phyloP scores from a whole-genome alignment of 2,888 invertebrate genomes.

The Halictus quadricinctus region DNA sequence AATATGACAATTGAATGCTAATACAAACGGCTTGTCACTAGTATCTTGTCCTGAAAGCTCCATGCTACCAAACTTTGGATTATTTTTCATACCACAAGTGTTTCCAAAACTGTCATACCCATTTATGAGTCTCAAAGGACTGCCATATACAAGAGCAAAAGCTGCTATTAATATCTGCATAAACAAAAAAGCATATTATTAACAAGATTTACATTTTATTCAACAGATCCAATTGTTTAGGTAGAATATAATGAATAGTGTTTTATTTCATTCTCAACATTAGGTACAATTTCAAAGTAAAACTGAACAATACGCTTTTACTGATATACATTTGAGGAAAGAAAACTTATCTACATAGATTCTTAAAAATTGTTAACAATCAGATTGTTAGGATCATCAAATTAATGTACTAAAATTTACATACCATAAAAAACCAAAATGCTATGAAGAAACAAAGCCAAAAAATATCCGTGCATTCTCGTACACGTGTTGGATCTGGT shows the following conservation, averaged over 20 bases:
- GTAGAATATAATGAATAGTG: background rate
- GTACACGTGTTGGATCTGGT: constrained; percentile 84
- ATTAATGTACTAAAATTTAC: constrained; percentile 27
- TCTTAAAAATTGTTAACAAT: background rate
- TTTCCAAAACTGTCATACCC: constrained; percentile 98
- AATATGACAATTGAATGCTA: constrained; percentile 25
- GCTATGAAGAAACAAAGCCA: constrained; percentile 91
- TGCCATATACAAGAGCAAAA: constrained; percentile 94
- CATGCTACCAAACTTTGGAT: constrained; percentile 89
- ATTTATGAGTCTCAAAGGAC: constrained; percentile 92
- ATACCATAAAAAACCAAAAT: constrained; percentile 93
- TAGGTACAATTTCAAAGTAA: background rate
- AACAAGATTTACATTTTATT: constrained; percentile 26
- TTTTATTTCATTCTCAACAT: too few species aligned
- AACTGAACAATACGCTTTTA: background rate
- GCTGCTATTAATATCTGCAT: constrained; percentile 91
- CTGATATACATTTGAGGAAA: background rate
- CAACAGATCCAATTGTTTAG: too few species aligned
- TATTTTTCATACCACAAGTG: constrained; percentile 93
- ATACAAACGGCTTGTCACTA: constrained; percentile 86
- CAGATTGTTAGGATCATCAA: background rate
- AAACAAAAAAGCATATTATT: constrained; percentile 48
- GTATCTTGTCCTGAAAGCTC: constrained; percentile 92
- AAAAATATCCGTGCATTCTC: constrained; percentile 92
- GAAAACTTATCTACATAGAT: background rate